A percentile compares a stretch with the other conserved stretches of the same genome.
Conservation (phyloP, 2,888 invertebrate species). For the Bruchidius siliquastri region DNA sequence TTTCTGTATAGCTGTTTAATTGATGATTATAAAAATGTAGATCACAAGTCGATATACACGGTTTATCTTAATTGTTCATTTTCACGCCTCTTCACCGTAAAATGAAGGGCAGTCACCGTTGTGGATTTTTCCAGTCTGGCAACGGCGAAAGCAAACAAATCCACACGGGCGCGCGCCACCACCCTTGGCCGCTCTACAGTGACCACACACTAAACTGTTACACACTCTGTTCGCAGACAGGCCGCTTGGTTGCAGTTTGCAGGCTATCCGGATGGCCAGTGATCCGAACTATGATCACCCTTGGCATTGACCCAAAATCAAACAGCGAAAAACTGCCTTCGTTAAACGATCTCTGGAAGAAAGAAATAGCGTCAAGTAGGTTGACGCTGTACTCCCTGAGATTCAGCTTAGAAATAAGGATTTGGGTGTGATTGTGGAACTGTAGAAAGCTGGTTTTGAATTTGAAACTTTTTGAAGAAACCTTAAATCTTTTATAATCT, state of each 20-base stretch:
- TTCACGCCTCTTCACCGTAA: not conserved
- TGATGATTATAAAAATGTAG: no score
- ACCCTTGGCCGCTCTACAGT: slow-evolving; percentile 44
- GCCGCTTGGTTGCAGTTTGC: no score
- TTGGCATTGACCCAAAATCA: slow-evolving; percentile 13
- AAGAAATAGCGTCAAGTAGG: no score
- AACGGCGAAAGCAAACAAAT: slow-evolving; percentile 11
- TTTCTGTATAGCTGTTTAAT: no score
- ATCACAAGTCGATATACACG: no score
- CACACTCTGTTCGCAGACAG: no score
- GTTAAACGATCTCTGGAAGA: not conserved
- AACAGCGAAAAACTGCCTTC: not conserved
- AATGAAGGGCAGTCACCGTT: not conserved
- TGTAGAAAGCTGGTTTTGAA: no score
- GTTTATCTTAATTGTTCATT: not conserved
- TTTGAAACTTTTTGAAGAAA: no score
- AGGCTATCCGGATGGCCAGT: slow-evolving; percentile 46
- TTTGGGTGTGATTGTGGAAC: no score
- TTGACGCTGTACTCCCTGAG: no score
- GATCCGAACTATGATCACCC: slow-evolving; percentile 42
- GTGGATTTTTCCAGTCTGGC: not conserved
- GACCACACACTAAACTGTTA: slow-evolving; percentile 47
- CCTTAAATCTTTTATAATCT: no score
- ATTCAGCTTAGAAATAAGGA: no score
- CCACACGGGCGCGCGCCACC: slow-evolving; percentile 19